Evolutionary conservation across 1,140 invertebrate genomes (phyloP), one percentile per base, ranked within the genome.

Genomic region (Megathymus violae): DNA sequence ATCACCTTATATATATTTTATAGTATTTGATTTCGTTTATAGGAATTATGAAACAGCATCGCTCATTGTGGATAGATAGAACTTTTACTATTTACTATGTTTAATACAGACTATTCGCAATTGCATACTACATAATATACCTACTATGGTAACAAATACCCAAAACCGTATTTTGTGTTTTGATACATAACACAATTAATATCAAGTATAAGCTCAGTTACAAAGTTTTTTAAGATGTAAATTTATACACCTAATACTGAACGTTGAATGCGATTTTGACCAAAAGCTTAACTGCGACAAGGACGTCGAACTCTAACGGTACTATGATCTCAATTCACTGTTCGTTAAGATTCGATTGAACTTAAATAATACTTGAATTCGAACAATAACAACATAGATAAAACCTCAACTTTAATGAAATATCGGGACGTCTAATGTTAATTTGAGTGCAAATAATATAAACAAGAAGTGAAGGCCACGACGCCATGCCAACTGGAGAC

Each of bases 231-330:
- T 5, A 22, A 22, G 19, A 3, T 22, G 5, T 9, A 36, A 36
- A 2, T 11, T 11, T 11, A 36, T 9, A 31, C 27, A 31, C 4
- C 1, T 31, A 36, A 36, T 36, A 36, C 3, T 31, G 27, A 36
- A 36, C 0, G 34, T 31, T 4, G 27, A 31, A 31, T 31, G 10
- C 34, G 34, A 36, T 36, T 36, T 36, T 36, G 34, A 36, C 34
- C 34, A 11, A 11, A 36, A 68, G 66, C 64, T 70, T 73, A 69
- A 74, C 72, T 67, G 69, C 54, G 65, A 74, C 40, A 78, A 58
- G 58, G 81, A 75, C 82, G 65, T 69, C 76, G 82, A 87, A 76
- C 82, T 78, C 65, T 89, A 87, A 89, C 86, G 86, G 86, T 80
- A 76, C 71, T 80, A 64, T 76, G 78, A 79, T 83, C 78, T 79